Evolutionary conservation across 2,113 vertebrate species (phyloP).

Genomic region (Mesembrinibis cayennensis): DNA sequence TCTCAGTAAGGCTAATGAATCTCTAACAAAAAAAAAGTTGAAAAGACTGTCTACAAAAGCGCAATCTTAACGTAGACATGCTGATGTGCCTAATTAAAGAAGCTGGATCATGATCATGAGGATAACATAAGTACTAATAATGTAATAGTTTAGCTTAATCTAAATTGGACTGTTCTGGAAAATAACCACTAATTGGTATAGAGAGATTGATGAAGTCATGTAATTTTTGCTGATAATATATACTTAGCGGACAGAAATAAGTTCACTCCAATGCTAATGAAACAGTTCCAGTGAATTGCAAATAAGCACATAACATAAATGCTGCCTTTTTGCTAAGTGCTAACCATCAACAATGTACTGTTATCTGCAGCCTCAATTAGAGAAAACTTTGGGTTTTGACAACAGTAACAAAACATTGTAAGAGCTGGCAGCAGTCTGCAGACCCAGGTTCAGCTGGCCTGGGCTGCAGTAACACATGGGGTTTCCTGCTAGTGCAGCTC

Average conservation of each 20-base stretch:
- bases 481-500: background rate
- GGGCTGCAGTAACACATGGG: accelerated
- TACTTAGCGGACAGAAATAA: background rate
- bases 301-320: background rate
- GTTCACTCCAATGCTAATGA: background rate
- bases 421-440: background rate
- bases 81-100: background rate
- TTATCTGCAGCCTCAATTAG: background rate
- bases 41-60: background rate
- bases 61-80: background rate
- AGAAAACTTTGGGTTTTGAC: background rate
- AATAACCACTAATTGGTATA: constrained; percentile 20
- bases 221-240: background rate
- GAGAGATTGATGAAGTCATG: background rate
- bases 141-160: background rate
- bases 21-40: background rate
- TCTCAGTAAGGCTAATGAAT: background rate
- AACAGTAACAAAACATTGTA: background rate
- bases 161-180: constrained; percentile 39
- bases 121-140: constrained; percentile 8
- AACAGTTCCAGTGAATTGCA: background rate
- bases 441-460: background rate
- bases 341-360: background rate
- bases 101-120: background rate
- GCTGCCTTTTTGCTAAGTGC: background rate